Base-by-base conservation (phyloP, 2,113 vertebrate species). In the Nicator chloris region DNA sequence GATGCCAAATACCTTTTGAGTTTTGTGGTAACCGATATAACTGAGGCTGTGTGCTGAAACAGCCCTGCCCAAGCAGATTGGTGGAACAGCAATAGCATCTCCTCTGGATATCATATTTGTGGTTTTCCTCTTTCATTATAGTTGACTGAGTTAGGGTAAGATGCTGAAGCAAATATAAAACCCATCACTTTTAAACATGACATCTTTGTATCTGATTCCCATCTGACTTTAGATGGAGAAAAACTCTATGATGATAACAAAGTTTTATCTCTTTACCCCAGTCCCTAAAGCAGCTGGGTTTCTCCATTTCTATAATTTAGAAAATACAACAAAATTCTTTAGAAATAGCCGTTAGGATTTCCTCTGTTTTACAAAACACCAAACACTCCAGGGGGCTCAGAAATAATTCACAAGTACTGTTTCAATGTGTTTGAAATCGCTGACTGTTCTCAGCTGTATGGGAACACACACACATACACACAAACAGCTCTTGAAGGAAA, bases 401-500 rank as follows among this genome's bases (percentile, higher is more conserved):
- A 68, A 92, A 51, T 76, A 92, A 71, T 90, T 77, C 56, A 44
- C 22, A 56, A 83, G 18, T 51, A 83, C 65, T 51, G 40, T 81
- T 94, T 92, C 79, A 92, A 75, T 86, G 54, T 83, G 31, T 91
- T 82, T 88, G 54, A 92, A 82, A 92, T 50, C 51, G 68, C 27
- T 63, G 70, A 77, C 79, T 95, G 2, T 73, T 90, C 71, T 78
- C 79, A 94, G 47, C 47, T 93, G 66, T 59, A 66, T 15, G 78
- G 24, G 71, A 90, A 93, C 81, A 95, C 60, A 84, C 64, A 83
- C 28, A 35, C 42, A 79, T 6, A 20, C 35, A 81, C 35, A 86
- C 68, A 93, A 94, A 93, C 37, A 95, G 30, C 28, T 81, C 66
- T 83, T 92, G 79, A 86, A 94, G 63, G 40, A 93, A 94, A 93